Evolutionary conservation across 2,797 vertebrate genomes (phyloP).

Genomic region (Lateolabrax maculatus): DNA sequence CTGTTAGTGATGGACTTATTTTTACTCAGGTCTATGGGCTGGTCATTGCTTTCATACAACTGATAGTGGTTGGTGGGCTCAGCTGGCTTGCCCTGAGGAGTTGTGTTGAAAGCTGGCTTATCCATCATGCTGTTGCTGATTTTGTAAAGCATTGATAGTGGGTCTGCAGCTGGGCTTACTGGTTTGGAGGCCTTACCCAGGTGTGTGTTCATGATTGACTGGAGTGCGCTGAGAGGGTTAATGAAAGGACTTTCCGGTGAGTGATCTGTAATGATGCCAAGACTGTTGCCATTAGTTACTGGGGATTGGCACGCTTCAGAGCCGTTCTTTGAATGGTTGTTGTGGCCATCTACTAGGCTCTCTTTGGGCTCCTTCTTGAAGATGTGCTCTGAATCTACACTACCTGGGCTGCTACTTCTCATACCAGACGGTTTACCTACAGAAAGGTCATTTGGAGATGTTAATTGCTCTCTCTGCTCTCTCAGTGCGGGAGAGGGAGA

Average conservation of each 20-base stretch:
- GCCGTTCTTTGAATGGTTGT: slow-evolving; percentile 88
- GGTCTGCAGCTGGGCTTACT: slow-evolving; percentile 91
- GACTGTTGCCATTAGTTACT: slow-evolving; percentile 93
- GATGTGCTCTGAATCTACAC: slow-evolving; percentile 85
- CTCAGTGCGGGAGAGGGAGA: slow-evolving; percentile 91
- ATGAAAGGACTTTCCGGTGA: slow-evolving; percentile 96
- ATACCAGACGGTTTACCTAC: slow-evolving; percentile 80
- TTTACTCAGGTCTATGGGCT: slow-evolving; percentile 99
- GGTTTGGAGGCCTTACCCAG: slow-evolving; percentile 97
- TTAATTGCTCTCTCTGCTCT: slow-evolving; percentile 90
- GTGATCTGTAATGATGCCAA: slow-evolving; percentile 98
- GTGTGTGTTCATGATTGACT: slow-evolving; percentile 99
- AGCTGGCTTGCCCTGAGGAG: slow-evolving; percentile 90
- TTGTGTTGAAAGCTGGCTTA: slow-evolving; percentile 92
- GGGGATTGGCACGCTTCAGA: slow-evolving; percentile 91
- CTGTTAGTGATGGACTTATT: slow-evolving; percentile 89
- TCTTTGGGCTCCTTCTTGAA: slow-evolving; percentile 94
- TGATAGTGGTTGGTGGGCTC: slow-evolving; percentile 93
- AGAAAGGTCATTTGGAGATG: slow-evolving; percentile 87
- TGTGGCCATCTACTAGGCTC: slow-evolving; percentile 84
- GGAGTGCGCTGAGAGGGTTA: slow-evolving; percentile 97
- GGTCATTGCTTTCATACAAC: slow-evolving; percentile 95
- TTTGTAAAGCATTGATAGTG: slow-evolving; percentile 97
- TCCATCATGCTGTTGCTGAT: slow-evolving; percentile 99
- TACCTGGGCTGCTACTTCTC: slow-evolving; percentile 86